A percentile compares a stretch with the other conserved stretches of the same genome.
These are phyloP conservation scores for Beris morrisii DNA, from an alignment of 2,888 invertebrate species.

Conservation along the genomic window DNA sequence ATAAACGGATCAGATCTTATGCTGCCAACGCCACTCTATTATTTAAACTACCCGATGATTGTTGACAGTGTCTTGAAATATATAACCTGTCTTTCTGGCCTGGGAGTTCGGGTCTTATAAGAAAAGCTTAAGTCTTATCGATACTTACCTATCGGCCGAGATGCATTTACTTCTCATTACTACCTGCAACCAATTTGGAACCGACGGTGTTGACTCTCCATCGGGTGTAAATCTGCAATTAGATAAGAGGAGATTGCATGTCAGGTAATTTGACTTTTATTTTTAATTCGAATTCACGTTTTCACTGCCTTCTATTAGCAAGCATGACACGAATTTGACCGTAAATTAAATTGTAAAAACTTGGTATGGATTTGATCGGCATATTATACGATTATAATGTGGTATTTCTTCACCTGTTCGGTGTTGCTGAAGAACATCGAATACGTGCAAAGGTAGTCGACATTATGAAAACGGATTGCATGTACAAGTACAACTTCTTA, in stretches of 20 bases:
- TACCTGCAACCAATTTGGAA: slow-evolving; percentile 56
- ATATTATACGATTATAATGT: too few relatives aligned
- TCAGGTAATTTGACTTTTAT: slow-evolving; percentile 13
- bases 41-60: too few relatives aligned
- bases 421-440: too few relatives aligned
- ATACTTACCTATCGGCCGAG: slow-evolving; percentile 37
- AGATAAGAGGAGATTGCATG: slow-evolving; percentile 34
- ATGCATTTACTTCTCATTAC: slow-evolving; percentile 55
- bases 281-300: slow-evolving; percentile 22
- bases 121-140: slow-evolving; percentile 1
- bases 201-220: slow-evolving; percentile 47
- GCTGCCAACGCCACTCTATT: too few relatives aligned
- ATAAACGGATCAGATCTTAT: too few relatives aligned
- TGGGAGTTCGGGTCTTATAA: too few relatives aligned
- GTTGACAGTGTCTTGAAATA: too few relatives aligned
- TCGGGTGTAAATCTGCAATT: slow-evolving; percentile 52
- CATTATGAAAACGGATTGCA: too few relatives aligned
- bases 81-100: too few relatives aligned
- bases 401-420: too few relatives aligned
- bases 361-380: background rate
- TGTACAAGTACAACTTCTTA: too few relatives aligned
- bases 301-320: background rate
- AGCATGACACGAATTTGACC: background rate
- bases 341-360: slow-evolving; percentile 34
- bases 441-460: too few relatives aligned